Percentiles rank a stretch among this genome's conserved stretches.
These are phyloP conservation scores for Syngnathus typhle DNA, from an alignment of 2,113 vertebrate species.

Conservation along the genomic window DNA sequence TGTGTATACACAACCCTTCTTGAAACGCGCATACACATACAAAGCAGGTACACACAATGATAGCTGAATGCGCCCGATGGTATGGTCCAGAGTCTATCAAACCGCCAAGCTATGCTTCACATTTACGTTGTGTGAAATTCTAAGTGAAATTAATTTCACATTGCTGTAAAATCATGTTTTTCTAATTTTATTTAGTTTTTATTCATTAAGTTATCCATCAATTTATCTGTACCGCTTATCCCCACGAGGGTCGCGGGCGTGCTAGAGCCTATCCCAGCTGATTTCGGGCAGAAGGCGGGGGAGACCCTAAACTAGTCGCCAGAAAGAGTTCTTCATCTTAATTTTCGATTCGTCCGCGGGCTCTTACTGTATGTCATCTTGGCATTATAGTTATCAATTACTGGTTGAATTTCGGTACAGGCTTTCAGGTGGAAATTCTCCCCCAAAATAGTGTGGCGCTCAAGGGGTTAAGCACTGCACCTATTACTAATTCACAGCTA, in stretches of 20 bases:
- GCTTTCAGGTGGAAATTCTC: background rate
- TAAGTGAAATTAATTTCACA: conserved; percentile 44
- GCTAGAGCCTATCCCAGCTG: no score
- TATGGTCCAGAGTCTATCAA: conserved; percentile 54
- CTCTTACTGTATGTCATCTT: background rate
- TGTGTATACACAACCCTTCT: conserved; percentile 56
- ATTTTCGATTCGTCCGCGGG: background rate
- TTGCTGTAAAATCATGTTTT: conserved; percentile 21
- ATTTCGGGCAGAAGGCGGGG: no score
- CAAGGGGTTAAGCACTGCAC: conserved; percentile 18
- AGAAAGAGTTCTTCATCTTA: background rate
- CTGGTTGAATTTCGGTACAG: background rate
- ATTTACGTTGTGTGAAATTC: conserved; percentile 40
- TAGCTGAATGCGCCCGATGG: conserved; percentile 48
- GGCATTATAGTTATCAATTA: background rate
- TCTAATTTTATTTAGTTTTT: no score
- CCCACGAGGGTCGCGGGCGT: no score
- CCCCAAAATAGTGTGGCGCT: background rate
- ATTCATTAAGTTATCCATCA: no score
- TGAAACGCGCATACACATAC: conserved; percentile 11
- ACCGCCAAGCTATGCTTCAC: conserved; percentile 42
- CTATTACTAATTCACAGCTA: conserved; percentile 36
- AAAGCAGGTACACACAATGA: conserved; percentile 15
- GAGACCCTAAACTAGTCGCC: no score
- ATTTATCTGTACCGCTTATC: no score